Percentiles rank a stretch among this genome's conserved stretches.
These are phyloP conservation scores for Clarias magur DNA, from an alignment of 2,113 vertebrate genomes.

Conservation along the genomic window DNA sequence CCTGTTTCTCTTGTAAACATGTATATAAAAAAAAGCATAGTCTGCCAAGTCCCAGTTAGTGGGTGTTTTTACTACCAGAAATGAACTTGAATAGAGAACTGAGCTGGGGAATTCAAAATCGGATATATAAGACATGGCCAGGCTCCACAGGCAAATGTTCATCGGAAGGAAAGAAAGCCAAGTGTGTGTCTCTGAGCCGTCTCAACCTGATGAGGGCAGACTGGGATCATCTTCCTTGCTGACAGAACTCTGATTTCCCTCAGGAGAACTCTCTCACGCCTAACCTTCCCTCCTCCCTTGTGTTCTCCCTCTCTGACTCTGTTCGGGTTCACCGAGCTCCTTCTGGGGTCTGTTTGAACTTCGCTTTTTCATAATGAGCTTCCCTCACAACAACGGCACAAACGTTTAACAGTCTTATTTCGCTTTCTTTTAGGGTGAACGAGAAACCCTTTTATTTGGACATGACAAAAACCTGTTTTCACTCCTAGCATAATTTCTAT, in stretches of 20 bases:
- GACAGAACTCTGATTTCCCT: constrained; percentile 57
- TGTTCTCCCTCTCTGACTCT: constrained; percentile 28
- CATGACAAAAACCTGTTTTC: neutral
- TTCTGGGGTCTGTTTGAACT: constrained; percentile 34
- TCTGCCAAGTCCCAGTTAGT: neutral
- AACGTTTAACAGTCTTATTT: constrained; percentile 36
- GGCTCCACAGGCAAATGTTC: constrained; percentile 19
- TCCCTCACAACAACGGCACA: constrained; percentile 35
- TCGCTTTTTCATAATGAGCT: constrained; percentile 33
- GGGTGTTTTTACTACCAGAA: neutral
- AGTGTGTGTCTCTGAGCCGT: constrained; percentile 52
- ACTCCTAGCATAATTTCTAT: neutral
- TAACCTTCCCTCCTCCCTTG: constrained; percentile 25
- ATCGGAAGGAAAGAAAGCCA: constrained; percentile 11
- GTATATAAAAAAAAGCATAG: neutral
- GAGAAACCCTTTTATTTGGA: neutral
- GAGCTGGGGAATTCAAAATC: constrained; percentile 12
- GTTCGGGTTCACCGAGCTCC: constrained; percentile 46
- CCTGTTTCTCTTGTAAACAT: neutral
- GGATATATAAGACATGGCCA: constrained; percentile 5
- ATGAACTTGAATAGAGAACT: neutral
- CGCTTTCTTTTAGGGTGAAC: neutral
- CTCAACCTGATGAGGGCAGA: constrained; percentile 78
- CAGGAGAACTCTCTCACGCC: constrained; percentile 50
- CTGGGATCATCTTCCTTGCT: constrained; percentile 69